Evolutionary conservation across 1,140 invertebrate genomes (phyloP).

Genomic region (Thrips palmi): DNA sequence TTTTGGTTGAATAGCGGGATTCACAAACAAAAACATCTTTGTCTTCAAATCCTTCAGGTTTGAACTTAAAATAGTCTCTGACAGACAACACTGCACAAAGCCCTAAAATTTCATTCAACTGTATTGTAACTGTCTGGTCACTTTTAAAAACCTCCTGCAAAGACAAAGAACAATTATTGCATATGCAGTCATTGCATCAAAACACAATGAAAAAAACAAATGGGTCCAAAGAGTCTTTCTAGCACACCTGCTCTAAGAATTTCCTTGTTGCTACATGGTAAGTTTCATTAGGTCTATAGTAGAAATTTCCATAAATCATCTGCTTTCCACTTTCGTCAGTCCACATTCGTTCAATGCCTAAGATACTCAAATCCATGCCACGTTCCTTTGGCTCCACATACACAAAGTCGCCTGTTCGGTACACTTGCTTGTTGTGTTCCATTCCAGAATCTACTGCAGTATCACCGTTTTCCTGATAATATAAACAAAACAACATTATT

Average conservation of each 20-base stretch:
- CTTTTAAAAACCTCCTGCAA: conserved; percentile 87
- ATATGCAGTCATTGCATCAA: neutral
- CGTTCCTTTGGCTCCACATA: conserved; percentile 66
- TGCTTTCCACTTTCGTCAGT: conserved; percentile 65
- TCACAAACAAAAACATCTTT: conserved; percentile 97
- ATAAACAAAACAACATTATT: no score
- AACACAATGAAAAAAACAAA: conserved; percentile 4
- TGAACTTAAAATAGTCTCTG: conserved; percentile 84
- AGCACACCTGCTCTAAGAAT: conserved; percentile 60
- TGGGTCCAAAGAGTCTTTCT: neutral
- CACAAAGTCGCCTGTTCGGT: conserved; percentile 74
- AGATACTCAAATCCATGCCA: conserved; percentile 65
- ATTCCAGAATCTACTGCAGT: no score
- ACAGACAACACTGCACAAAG: conserved; percentile 87
- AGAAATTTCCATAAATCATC: conserved; percentile 79
- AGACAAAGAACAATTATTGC: conserved; percentile 13
- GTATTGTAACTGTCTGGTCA: conserved; percentile 63
- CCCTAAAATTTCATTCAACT: conserved; percentile 74
- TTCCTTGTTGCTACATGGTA: conserved; percentile 88
- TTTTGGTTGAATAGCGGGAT: conserved; percentile 74
- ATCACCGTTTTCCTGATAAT: no score
- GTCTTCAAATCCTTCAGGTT: conserved; percentile 70
- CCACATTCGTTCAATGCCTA: conserved; percentile 75
- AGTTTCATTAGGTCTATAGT: conserved; percentile 79
- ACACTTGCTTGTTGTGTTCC: conserved; percentile 53